Conservation (phyloP, 2,113 vertebrate genomes). For the Halcyon malimbica region DNA sequence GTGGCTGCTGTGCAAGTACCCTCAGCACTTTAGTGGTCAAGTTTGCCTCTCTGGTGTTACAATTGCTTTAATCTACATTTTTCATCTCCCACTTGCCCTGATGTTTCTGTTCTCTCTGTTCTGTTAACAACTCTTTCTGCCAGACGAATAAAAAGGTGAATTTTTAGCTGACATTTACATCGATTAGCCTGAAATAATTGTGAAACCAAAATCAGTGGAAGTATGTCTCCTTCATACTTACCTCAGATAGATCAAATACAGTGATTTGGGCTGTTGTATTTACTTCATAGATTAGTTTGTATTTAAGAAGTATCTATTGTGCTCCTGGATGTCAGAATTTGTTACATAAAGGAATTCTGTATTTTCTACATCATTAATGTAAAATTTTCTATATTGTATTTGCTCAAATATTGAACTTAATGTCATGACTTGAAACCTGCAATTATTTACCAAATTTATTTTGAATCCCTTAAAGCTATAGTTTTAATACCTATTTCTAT, state of each 20-base stretch:
- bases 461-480: not conserved
- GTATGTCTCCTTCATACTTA: not conserved
- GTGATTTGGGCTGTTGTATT: not conserved
- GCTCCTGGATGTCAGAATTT: not conserved
- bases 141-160: not conserved
- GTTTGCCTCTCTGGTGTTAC: not conserved
- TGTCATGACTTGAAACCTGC: not conserved
- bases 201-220: not conserved
- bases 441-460: not conserved
- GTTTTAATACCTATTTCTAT: not conserved
- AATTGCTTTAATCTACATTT: not conserved
- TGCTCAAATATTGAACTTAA: not conserved
- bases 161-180: not conserved
- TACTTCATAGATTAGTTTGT: not conserved
- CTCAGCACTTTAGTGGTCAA: not conserved
- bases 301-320: not conserved
- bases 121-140: not conserved
- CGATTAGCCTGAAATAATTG: not conserved
- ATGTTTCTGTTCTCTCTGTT: rapidly evolving
- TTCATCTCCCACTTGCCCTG: not conserved
- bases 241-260: not conserved
- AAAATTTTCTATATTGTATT: not conserved
- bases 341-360: constrained; percentile 46
- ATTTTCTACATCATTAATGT: not conserved
- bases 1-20: not conserved